Evolutionary conservation across 2,797 vertebrate genomes (phyloP).

Genomic region (Schizothorax lantsangensis): DNA sequence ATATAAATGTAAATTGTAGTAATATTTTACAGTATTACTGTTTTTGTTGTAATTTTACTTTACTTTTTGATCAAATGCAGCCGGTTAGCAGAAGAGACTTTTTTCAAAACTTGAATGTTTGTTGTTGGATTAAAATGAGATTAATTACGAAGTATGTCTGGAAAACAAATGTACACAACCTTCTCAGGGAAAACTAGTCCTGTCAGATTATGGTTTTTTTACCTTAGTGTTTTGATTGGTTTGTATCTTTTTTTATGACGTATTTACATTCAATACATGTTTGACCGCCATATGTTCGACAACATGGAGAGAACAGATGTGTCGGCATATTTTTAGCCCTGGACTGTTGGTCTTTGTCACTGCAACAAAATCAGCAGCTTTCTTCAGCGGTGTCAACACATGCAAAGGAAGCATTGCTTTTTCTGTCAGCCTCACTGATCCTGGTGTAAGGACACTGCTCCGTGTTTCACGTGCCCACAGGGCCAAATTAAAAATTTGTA

Average conservation of each 20-base stretch:
- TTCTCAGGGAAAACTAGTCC: background rate
- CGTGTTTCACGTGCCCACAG: slow-evolving; percentile 51
- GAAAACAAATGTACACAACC: background rate
- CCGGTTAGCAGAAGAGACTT: background rate
- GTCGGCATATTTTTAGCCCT: slow-evolving; percentile 29
- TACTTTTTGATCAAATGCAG: background rate
- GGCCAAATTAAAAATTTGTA: slow-evolving; percentile 65
- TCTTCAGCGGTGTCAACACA: slow-evolving; percentile 37
- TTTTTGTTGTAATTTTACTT: background rate
- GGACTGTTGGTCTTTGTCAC: slow-evolving; percentile 52
- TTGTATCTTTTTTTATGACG: background rate
- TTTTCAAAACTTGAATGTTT: background rate
- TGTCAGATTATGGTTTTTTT: background rate
- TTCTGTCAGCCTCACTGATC: slow-evolving; percentile 42
- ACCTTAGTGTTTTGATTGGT: background rate
- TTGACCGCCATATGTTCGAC: slow-evolving; percentile 36
- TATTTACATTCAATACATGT: background rate
- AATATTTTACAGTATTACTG: background rate
- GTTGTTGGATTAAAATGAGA: background rate
- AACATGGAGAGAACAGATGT: slow-evolving; percentile 2
- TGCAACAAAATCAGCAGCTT: slow-evolving; percentile 38
- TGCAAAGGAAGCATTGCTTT: slow-evolving; percentile 33
- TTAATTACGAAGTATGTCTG: background rate
- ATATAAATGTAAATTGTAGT: too few relatives aligned
- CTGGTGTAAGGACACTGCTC: slow-evolving; percentile 42